Base-by-base conservation (phyloP, 1,140 invertebrate genomes). In the Pomacea maculata region DNA sequence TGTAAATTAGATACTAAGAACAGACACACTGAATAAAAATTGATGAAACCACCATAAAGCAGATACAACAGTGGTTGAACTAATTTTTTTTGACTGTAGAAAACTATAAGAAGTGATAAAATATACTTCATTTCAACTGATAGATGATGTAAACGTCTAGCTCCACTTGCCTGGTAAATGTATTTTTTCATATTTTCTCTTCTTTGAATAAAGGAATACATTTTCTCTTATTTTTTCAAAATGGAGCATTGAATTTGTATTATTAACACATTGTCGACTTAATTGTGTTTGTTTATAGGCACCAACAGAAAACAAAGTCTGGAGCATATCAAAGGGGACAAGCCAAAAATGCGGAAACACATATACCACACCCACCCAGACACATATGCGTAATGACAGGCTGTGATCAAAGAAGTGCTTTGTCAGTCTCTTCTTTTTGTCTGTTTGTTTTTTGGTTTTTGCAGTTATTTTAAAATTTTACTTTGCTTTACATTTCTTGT, bases 271-370 rank as follows among this genome's bases (percentile, higher is more conserved):
- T 21, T 64, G 25, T 76, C 3, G 11, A 34, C 64, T n/a, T 64
- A 14, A n/a, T 19, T 76, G 17, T 76, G 3, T 76, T 55, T 76
- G 21, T 74, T 45, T 64, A 61, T 71, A 89, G 88, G 88, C 75
- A 87, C 88, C 82, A 86, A 85, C 68, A 84, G 89, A 80, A 90
- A 90, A 84, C 87, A 87, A 75, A 89, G 88, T 80, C 67, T 86
- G 67, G 89, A 90, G 61, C 87, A 88, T 76, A 83, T 81, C 67
- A 90, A 88, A 83, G 83, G 86, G 81, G 89, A 90, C 61, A 89
- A 88, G 85, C 82, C 83, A 21, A 89, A 88, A 84, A 84, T 85
- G 25, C 85, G 86, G 34, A 89, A 88, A 80, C 84, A 87, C 75
- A 65, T 85, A 34, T 81, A 81, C 68, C 70, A 84, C 68, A 79